Evolutionary conservation across 2,888 invertebrate species (phyloP).

Genomic region (Arge pagana): DNA sequence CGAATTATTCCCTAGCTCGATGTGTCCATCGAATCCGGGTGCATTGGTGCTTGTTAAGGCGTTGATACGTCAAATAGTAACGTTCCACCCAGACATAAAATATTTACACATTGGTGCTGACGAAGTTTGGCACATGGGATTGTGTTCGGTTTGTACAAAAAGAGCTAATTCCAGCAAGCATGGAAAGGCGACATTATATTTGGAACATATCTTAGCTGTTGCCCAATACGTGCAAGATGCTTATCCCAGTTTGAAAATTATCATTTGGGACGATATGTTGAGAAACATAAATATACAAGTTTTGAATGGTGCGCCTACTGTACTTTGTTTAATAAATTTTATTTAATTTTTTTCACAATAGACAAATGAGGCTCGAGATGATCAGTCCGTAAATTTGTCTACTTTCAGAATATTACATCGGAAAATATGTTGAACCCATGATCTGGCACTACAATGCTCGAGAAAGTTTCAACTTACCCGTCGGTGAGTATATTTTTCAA

Average conservation of each 20-base stretch:
- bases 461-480: constrained; percentile 61
- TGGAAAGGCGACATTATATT: constrained; percentile 65
- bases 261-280: constrained; percentile 91
- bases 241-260: constrained; percentile 67
- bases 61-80: constrained; percentile 74
- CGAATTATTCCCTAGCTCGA: constrained; percentile 69
- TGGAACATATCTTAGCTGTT: constrained; percentile 71
- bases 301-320: constrained; percentile 61
- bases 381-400: neutral
- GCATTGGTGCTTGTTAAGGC: constrained; percentile 67
- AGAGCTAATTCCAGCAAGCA: constrained; percentile 59
- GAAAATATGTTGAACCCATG: constrained; percentile 69
- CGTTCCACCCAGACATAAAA: constrained; percentile 67
- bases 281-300: constrained; percentile 63
- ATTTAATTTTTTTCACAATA: neutral
- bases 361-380: neutral
- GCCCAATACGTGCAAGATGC: constrained; percentile 65
- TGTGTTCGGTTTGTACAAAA: constrained; percentile 65
- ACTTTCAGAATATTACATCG: constrained; percentile 64
- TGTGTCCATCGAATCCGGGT: constrained; percentile 72
- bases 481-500: constrained; percentile 46
- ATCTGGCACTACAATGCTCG: constrained; percentile 70
- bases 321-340: neutral
- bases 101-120: constrained; percentile 84
- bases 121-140: constrained; percentile 77